Evolutionary conservation across 2,888 invertebrate genomes (phyloP).

Genomic region (Melinaea menophilus): DNA sequence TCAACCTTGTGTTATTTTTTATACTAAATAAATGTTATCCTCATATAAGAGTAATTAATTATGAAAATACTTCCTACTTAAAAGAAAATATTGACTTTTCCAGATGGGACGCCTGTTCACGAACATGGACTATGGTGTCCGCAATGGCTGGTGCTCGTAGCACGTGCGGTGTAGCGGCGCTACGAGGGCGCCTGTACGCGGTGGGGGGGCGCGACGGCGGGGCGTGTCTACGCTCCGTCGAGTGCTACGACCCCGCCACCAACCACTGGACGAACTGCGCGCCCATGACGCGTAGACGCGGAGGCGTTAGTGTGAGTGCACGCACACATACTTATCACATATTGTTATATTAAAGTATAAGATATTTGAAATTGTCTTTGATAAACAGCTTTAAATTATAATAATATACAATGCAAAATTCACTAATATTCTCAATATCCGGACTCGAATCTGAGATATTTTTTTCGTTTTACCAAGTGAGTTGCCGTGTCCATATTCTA

Average conservation of each 20-base stretch:
- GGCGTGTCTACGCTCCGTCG: conserved; percentile 92
- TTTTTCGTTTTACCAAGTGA: too few relatives aligned
- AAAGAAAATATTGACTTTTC: background rate
- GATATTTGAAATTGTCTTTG: too few relatives aligned
- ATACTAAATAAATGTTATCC: too few relatives aligned
- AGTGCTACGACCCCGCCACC: conserved; percentile 87
- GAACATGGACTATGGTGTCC: conserved; percentile 93
- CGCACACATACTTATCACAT: background rate
- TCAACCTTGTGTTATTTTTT: too few relatives aligned
- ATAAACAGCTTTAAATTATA: background rate
- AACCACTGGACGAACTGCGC: conserved; percentile 89
- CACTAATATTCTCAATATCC: too few relatives aligned
- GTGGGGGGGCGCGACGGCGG: conserved; percentile 96
- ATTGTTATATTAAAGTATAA: too few relatives aligned
- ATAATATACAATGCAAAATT: too few relatives aligned
- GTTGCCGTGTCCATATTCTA: too few relatives aligned
- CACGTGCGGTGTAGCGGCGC: conserved; percentile 93
- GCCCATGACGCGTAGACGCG: conserved; percentile 90
- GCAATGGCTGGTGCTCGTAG: conserved; percentile 93
- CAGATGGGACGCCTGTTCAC: conserved; percentile 92
- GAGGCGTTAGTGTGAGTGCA: conserved; percentile 88
- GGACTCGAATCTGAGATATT: too few relatives aligned
- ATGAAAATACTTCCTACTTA: too few relatives aligned
- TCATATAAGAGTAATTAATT: background rate
- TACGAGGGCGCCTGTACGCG: conserved; percentile 90